Evolutionary conservation across 2,888 invertebrate species (phyloP).

Genomic region (Drosophila colorata): DNA sequence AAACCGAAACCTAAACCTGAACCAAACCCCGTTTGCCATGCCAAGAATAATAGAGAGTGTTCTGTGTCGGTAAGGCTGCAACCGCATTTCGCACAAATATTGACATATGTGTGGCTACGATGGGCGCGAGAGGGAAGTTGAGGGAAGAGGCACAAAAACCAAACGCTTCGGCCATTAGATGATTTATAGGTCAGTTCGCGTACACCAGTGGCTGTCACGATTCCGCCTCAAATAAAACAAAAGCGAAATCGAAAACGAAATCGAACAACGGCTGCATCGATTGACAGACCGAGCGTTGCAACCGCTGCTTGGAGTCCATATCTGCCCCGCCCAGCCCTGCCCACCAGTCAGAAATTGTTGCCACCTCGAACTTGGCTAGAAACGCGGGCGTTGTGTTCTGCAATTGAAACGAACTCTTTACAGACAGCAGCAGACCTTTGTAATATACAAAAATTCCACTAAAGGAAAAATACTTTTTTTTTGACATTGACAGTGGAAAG

Average conservation of each 20-base stretch:
- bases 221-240: slow-evolving; percentile 38
- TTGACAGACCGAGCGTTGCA: slow-evolving; percentile 41
- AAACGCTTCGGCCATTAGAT: slow-evolving; percentile 71
- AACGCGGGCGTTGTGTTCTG: slow-evolving; percentile 17
- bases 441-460: slow-evolving; percentile 45
- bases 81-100: slow-evolving; percentile 80
- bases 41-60: slow-evolving; percentile 65
- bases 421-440: background rate
- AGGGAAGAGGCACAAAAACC: slow-evolving; percentile 16
- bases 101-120: slow-evolving; percentile 66
- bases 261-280: slow-evolving; percentile 65
- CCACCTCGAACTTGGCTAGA: background rate
- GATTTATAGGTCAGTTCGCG: slow-evolving; percentile 72
- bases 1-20: slow-evolving; percentile 33
- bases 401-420: slow-evolving; percentile 61
- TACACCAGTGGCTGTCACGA: slow-evolving; percentile 8
- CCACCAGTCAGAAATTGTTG: background rate
- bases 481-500: slow-evolving; percentile 25
- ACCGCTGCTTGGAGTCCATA: slow-evolving; percentile 1
- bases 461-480: slow-evolving; percentile 63
- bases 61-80: slow-evolving; percentile 65
- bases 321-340: background rate
- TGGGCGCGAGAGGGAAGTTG: background rate
- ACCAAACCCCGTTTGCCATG: slow-evolving; percentile 29
- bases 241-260: slow-evolving; percentile 63